These are phyloP conservation scores for Pocota personata DNA, from an alignment of 2,888 invertebrate genomes.

Conservation along the genomic window DNA sequence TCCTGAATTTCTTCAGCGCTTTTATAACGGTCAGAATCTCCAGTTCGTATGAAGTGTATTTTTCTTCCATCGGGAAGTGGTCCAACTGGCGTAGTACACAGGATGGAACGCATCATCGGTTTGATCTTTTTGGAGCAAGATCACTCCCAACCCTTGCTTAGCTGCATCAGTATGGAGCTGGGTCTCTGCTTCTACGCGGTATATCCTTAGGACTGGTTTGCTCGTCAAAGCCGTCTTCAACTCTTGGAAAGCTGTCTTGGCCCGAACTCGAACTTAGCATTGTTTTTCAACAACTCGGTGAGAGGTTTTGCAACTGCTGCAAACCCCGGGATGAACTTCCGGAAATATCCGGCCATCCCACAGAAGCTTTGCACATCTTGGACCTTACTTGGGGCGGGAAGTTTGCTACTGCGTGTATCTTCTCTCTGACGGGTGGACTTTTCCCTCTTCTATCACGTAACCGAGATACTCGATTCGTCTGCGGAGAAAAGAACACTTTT, in stretches of 20 bases:
- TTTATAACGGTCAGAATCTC: conserved; percentile 78
- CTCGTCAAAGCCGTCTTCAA: too few species aligned
- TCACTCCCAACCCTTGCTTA: conserved; percentile 75
- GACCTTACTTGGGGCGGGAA: conserved; percentile 10
- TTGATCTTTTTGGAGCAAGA: conserved; percentile 75
- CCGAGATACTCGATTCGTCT: too few species aligned
- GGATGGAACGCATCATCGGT: conserved; percentile 75
- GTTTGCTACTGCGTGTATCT: conserved; percentile 27
- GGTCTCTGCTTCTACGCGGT: conserved; percentile 20
- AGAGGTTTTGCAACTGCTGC: background rate
- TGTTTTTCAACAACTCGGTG: too few species aligned
- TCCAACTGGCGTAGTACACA: conserved; percentile 76
- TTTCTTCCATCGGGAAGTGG: conserved; percentile 76
- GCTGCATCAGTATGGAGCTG: conserved; percentile 45
- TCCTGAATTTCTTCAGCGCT: conserved; percentile 77
- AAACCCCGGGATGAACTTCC: background rate
- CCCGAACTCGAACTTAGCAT: too few species aligned
- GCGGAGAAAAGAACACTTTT: background rate
- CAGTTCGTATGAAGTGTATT: conserved; percentile 78
- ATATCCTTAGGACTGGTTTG: conserved; percentile 31
- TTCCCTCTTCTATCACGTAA: too few species aligned
- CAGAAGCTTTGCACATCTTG: conserved; percentile 26
- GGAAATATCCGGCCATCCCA: background rate
- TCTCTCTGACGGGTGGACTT: too few species aligned
- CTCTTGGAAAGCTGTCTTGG: conserved; percentile 3